Conservation (phyloP, 53 echinoderm and acorn worm genomes). For the Arbacia lixula region DNA sequence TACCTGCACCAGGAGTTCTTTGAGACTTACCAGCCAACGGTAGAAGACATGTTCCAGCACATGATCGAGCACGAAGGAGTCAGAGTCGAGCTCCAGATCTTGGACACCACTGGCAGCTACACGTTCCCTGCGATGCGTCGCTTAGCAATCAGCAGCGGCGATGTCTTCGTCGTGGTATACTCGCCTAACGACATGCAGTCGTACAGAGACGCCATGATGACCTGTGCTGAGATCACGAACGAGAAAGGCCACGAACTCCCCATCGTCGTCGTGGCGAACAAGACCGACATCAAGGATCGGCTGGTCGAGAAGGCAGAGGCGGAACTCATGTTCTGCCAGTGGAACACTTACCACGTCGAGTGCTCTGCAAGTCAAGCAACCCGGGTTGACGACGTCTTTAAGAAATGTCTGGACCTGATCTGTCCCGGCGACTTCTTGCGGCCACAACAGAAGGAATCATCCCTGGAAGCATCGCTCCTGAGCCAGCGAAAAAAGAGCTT, state of each 20-base stretch:
- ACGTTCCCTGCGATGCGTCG: conserved; percentile 57
- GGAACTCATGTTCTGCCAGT: conserved; percentile 54
- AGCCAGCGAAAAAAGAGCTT: too few species aligned
- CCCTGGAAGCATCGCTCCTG: too few species aligned
- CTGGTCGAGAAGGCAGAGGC: conserved; percentile 32
- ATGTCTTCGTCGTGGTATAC: conserved; percentile 47
- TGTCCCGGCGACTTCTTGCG: neutral
- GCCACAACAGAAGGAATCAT: too few species aligned
- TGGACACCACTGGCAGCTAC: conserved; percentile 71
- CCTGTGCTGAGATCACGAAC: conserved; percentile 25
- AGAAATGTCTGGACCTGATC: conserved; percentile 6
- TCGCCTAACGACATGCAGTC: conserved; percentile 18
- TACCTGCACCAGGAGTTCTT: conserved; percentile 41
- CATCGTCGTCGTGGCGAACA: conserved; percentile 45
- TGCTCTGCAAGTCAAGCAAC: conserved; percentile 24
- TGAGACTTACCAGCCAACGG: conserved; percentile 58
- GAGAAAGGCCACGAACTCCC: conserved; percentile 24
- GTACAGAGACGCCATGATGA: conserved; percentile 18
- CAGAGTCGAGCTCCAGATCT: conserved; percentile 53
- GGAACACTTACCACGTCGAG: conserved; percentile 43
- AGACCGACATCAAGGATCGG: conserved; percentile 42
- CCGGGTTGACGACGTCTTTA: neutral
- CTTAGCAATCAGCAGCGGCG: conserved; percentile 28
- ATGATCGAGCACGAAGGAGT: conserved; percentile 5
- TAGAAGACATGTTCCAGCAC: conserved; percentile 58